phyloP scores from a whole-genome alignment of 1,140 invertebrate genomes.

The Drosophila santomea region DNA sequence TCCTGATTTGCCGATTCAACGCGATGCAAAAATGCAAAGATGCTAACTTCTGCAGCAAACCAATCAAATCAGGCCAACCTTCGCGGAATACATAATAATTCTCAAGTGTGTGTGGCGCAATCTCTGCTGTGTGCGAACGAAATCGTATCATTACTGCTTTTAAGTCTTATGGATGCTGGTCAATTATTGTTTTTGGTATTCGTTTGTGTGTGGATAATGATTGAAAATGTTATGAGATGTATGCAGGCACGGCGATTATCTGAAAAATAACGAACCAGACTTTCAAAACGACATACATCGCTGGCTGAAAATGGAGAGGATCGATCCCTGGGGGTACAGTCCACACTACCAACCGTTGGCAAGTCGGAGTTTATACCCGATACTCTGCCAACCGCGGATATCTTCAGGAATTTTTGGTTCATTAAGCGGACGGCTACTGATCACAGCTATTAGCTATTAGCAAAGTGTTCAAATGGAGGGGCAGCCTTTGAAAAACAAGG shows the following conservation, averaged over 20 bases:
- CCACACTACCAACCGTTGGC: neutral
- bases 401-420: neutral
- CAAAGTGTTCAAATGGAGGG: too few relatives aligned
- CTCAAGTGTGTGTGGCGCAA: constrained; percentile 14
- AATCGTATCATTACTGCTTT: constrained; percentile 8
- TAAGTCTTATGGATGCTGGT: constrained; percentile 63
- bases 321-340: constrained; percentile 3
- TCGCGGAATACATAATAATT: constrained; percentile 30
- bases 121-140: constrained; percentile 9
- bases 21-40: neutral
- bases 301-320: constrained; percentile 20
- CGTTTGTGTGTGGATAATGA: constrained; percentile 19
- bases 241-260: constrained; percentile 78
- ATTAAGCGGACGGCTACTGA: neutral
- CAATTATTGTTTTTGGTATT: constrained; percentile 69
- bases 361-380: neutral
- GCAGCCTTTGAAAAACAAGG: neutral
- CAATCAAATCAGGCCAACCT: constrained; percentile 19
- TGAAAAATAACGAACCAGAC: constrained; percentile 79
- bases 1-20: constrained; percentile 24
- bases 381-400: neutral
- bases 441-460: neutral
- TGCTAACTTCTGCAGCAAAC: constrained; percentile 13
- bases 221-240: constrained; percentile 66
- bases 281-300: constrained; percentile 49